A percentile compares a stretch with the other conserved stretches of the same genome.
Conservation (phyloP, 2,113 vertebrate genomes). For the Megaleporinus macrocephalus region DNA sequence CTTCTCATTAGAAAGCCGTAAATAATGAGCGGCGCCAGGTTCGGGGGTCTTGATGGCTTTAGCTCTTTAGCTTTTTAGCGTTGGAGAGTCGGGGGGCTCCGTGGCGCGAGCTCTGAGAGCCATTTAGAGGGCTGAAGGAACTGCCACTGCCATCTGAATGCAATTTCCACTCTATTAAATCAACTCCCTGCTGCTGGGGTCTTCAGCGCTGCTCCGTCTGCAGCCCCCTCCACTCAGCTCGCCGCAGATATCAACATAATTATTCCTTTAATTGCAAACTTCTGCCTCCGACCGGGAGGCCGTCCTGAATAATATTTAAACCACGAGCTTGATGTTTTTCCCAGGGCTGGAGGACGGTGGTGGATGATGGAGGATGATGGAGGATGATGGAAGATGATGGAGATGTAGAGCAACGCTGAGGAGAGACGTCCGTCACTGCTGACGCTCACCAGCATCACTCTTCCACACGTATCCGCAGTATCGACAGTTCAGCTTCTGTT, state of each 20-base stretch:
- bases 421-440: neutral
- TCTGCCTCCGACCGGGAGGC: constrained; percentile 43
- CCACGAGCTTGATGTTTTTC: constrained; percentile 2
- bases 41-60: neutral
- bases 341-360: neutral
- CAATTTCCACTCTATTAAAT: constrained; percentile 82
- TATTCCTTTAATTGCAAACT: constrained; percentile 71
- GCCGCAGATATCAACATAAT: constrained; percentile 71
- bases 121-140: constrained; percentile 73
- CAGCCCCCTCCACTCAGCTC: constrained; percentile 67
- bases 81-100: constrained; percentile 58
- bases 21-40: neutral
- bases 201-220: constrained; percentile 69
- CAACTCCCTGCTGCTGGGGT: constrained; percentile 77
- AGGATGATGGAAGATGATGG: constrained; percentile 19
- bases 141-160: constrained; percentile 77
- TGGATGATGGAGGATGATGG: neutral
- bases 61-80: constrained; percentile 45
- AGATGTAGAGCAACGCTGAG: neutral
- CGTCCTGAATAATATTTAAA: constrained; percentile 30
- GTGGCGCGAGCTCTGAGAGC: constrained; percentile 66
- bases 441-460: neutral
- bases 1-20: neutral
- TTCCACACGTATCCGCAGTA: constrained; percentile 35
- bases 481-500: constrained; percentile 66